Evolutionary conservation across 2,888 invertebrate species (phyloP).

Genomic region (Erebia ligea): DNA sequence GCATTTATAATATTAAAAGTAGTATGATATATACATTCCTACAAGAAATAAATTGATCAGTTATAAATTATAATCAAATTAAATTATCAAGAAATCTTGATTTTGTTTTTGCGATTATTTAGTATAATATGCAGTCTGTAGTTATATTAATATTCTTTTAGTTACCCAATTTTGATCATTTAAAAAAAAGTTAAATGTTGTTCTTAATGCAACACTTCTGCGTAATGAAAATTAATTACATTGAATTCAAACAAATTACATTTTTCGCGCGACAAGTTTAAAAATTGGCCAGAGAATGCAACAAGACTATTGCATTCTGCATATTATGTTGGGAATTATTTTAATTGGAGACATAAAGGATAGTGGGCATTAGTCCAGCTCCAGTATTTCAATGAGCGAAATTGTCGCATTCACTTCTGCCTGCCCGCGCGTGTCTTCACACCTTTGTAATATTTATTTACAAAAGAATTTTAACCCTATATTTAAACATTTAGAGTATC

Average conservation of each 20-base stretch:
- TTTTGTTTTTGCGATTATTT: too few relatives aligned
- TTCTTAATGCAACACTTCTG: background rate
- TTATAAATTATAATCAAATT: too few relatives aligned
- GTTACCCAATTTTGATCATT: too few relatives aligned
- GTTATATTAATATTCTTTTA: background rate
- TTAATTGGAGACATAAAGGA: constrained; percentile 73
- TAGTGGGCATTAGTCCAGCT: constrained; percentile 65
- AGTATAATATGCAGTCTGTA: too few relatives aligned
- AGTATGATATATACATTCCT: too few relatives aligned
- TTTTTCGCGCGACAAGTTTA: constrained; percentile 26
- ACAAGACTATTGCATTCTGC: constrained; percentile 43
- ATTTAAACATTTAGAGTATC: constrained; percentile 35
- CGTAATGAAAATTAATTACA: constrained; percentile 8
- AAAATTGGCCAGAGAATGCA: constrained; percentile 31
- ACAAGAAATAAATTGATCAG: too few relatives aligned
- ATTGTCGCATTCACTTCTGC: constrained; percentile 69
- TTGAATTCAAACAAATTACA: constrained; percentile 8
- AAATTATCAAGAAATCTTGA: too few relatives aligned
- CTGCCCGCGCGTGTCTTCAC: constrained; percentile 65
- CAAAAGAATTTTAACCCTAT: constrained; percentile 46
- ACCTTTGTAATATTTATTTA: constrained; percentile 52
- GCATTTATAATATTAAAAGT: too few relatives aligned
- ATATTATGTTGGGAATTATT: constrained; percentile 57
- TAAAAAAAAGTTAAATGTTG: background rate
- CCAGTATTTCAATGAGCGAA: constrained; percentile 71